Conservation (phyloP, 2,113 vertebrate species). For the Gymnocephalus cernua region DNA sequence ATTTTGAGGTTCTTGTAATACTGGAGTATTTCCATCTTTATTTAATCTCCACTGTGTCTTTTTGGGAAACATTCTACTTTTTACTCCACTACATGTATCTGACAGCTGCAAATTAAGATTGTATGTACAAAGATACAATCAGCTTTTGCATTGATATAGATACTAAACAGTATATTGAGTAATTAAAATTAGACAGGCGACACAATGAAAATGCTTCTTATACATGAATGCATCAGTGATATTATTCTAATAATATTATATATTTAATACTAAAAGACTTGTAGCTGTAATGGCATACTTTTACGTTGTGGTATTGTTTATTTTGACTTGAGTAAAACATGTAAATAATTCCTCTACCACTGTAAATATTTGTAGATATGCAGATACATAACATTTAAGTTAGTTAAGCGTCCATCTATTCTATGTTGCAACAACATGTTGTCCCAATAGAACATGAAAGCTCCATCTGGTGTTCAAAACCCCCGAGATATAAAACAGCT, state of each 20-base stretch:
- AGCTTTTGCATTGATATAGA: not conserved
- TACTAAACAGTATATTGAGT: not conserved
- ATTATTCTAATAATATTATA: not conserved
- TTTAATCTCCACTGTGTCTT: not conserved
- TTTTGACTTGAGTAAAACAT: not conserved
- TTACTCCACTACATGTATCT: not conserved
- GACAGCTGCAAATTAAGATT: not conserved
- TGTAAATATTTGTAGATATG: slow-evolving; percentile 19
- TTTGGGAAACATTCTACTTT: not conserved
- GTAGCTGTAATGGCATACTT: not conserved
- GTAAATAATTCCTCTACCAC: not conserved
- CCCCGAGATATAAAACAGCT: slow-evolving; percentile 32
- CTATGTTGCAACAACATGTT: no score
- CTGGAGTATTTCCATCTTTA: no score
- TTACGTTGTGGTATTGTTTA: not conserved
- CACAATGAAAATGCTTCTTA: not conserved
- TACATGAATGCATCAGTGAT: not conserved
- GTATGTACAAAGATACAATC: not conserved
- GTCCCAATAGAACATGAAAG: slow-evolving; percentile 37
- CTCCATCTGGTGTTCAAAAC: slow-evolving; percentile 25
- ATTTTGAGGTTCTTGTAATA: not conserved
- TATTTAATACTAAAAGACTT: not conserved
- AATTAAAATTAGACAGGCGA: not conserved
- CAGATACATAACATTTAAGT: slow-evolving; percentile 13
- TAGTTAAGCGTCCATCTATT: not conserved